Base-by-base conservation (phyloP, 1,140 invertebrate species). In the Carcinoscorpius rotundicauda region DNA sequence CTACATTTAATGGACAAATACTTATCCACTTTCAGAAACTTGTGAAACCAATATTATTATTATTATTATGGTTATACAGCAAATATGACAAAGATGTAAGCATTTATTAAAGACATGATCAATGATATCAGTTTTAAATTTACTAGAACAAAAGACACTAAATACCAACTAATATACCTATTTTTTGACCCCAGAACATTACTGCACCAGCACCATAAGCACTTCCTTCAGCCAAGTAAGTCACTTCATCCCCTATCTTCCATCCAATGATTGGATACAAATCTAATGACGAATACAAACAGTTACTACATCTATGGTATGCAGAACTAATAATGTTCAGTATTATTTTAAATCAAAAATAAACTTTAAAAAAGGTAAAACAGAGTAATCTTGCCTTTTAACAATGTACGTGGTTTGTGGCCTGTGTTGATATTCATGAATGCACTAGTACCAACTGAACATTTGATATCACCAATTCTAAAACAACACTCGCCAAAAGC, bases 381-480 rank as follows among this genome's bases (percentile, higher is more conserved):
- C 29, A 29, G 29, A 29, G 29, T 29, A 29, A 63, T 55, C 60
- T 48, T 64, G 79, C 81, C 81, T 68, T 76, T 74, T 4, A 91
- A 75, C 48, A 89, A 91, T 0, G 88, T 86, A 75, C 91, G 87
- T 4, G 91, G 85, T 52, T 82, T 76, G 5, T 68, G 70, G 3
- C 89, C 90, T 3, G 91, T 95, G 73, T 96, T 91, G 6, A 96
- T 81, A 74, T 97, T 85, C 1, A 98, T 75, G 75, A 99, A 98
- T 2, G 88, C 89, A 0, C 96, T 93, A 0, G 94, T 98, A 1
- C 96, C 96, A 78, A 98, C 82, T 0, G 95, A 97, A 11, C 95
- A 77, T 75, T 97, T 98, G 0, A 95, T 80, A 74, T 93, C 87
- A 10, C 91, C 91, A 3, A 64, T 62, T 0, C 84, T 75, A 74